Evolutionary conservation across 64 coral and sea anemone genomes (phyloP), one percentile per base, ranked within the genome.

Genomic region (Montipora capricornis): DNA sequence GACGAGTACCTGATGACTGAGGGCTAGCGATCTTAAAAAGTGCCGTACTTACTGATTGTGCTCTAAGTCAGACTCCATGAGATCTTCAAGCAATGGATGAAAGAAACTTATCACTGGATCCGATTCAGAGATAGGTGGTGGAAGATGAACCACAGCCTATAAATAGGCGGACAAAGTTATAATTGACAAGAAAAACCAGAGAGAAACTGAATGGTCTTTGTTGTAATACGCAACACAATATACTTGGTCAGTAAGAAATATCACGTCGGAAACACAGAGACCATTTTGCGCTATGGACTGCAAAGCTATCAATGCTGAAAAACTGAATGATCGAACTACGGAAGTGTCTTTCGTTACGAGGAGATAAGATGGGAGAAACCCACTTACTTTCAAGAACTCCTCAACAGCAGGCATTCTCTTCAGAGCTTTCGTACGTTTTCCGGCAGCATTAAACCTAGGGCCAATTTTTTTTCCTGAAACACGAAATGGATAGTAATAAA

Each of bases 81-180:
- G 68, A 69, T 97, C 95, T 6, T 97, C 95, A 78, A 87, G 90
- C 4, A 89, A 26, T 8, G 95, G 95, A 14, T 20, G 79, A 76
- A 97, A 97, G 78, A 94, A 97, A 4, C 80, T 89, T 6, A 91
- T 79, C 4, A 94, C 89, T 50, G 66, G 69, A 44, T 94, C 89
- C 5, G 92, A 91, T 45, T 46, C 83, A 4, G 95, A 94, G 22
- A 97, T 91, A 44, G 29, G 48, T 3, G 80, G 59, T 51, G 95
- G 90, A 83, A 92, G 84, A 67, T 91, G 90, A 12, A 97, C 60
- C 45, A 97, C 69, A 6, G 11, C 47, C 76, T 76, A 13, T 8
- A 16, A 84, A 91, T 88, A 94, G 60, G 49, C 73, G 60, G 79
- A 52, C 19, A 55, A 19, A 84, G 61, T 5, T 5, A 7, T 55